These are phyloP conservation scores for Rhopalosiphum nymphaeae DNA, from an alignment of 2,888 invertebrate species.

Conservation along the genomic window DNA sequence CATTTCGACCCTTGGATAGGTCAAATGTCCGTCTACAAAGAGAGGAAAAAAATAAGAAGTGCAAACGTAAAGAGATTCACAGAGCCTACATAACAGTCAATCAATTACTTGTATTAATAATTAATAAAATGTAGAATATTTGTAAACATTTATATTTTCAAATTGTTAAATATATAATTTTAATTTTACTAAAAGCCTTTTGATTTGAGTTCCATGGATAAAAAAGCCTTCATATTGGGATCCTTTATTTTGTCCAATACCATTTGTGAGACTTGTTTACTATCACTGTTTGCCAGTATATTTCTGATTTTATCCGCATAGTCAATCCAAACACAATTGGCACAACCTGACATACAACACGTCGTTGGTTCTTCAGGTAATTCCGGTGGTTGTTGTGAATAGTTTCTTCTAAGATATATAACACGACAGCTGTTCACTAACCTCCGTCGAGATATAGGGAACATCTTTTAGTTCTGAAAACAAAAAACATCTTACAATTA, in stretches of 20 bases:
- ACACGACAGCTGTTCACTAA: background rate
- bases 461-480: conserved; percentile 39
- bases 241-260: conserved; percentile 84
- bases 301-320: conserved; percentile 81
- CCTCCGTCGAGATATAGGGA: background rate
- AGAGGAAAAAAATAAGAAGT: conserved; percentile 83
- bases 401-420: background rate
- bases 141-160: conserved; percentile 8
- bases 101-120: background rate
- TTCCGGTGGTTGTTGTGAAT: conserved; percentile 30
- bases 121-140: conserved; percentile 35
- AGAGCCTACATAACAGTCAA: conserved; percentile 6
- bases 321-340: conserved; percentile 92
- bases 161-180: conserved; percentile 42
- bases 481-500: background rate
- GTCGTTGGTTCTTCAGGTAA: conserved; percentile 81
- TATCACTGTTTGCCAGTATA: conserved; percentile 76
- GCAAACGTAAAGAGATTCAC: conserved; percentile 57
- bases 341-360: conserved; percentile 93
- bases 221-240: conserved; percentile 84
- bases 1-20: conserved; percentile 87
- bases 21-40: conserved; percentile 76
- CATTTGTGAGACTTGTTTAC: conserved; percentile 77
- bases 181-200: conserved; percentile 7
- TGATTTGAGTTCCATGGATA: conserved; percentile 79